A percentile compares a stretch with the other conserved stretches of the same genome.
Conservation (phyloP, 2,888 invertebrate genomes). For the Altica lythri region DNA sequence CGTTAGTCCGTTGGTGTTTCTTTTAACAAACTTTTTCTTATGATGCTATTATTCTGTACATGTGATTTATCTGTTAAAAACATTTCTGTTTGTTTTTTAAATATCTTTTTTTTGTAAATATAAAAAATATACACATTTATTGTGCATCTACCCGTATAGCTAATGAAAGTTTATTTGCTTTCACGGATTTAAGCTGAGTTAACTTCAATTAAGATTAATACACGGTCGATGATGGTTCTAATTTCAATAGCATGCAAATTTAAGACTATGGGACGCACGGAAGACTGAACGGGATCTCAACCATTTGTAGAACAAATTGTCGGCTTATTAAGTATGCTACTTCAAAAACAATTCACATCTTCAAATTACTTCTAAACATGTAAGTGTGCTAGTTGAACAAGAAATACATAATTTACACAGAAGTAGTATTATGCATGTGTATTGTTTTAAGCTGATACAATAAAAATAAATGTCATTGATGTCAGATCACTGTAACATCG, state of each 20-base stretch:
- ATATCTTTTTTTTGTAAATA: background rate
- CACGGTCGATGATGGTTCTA: constrained; percentile 15
- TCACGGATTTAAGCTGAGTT: background rate
- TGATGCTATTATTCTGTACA: too few relatives aligned
- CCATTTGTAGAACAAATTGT: constrained; percentile 42
- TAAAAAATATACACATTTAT: background rate
- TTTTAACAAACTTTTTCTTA: too few relatives aligned
- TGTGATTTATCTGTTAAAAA: too few relatives aligned
- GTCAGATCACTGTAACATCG: too few relatives aligned
- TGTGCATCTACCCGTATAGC: background rate
- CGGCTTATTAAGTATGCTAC: constrained; percentile 39
- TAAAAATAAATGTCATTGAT: too few relatives aligned
- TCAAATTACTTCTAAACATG: constrained; percentile 20
- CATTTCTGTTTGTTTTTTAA: too few relatives aligned
- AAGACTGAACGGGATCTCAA: constrained; percentile 34
- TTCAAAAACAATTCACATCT: constrained; percentile 27
- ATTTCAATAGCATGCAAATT: constrained; percentile 23
- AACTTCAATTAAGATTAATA: constrained; percentile 13
- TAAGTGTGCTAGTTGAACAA: constrained; percentile 2
- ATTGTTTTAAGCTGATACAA: too few relatives aligned
- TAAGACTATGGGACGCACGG: constrained; percentile 17
- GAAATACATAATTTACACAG: constrained; percentile 9
- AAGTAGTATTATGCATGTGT: too few relatives aligned
- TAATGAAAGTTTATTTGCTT: background rate
- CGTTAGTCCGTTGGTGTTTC: too few relatives aligned